Base-by-base conservation (phyloP, 2,888 invertebrate species). In the Cataglyphis albicans region DNA sequence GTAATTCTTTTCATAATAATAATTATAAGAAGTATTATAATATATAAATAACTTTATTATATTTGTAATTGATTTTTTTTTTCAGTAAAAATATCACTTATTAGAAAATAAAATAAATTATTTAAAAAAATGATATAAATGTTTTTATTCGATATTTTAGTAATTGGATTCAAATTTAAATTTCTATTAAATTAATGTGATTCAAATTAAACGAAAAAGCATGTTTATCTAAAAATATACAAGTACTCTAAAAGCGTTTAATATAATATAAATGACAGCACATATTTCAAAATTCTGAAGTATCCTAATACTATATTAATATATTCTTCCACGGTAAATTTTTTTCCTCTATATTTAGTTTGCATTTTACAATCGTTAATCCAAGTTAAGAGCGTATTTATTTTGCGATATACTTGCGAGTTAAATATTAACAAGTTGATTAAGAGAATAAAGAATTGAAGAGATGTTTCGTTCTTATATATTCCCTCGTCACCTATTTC, bases 401-500 rank as follows among this genome's bases (percentile, higher is more conserved):
- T 48, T 44, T 25, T 4, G 10, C 15, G 18, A 7, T 44, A 7
- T 44, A 2, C 1, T 61, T 4, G n/a, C 10, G 57, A 1, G n/a
- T 59, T 15, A n/a, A 73, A 29, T n/a, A 41, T 18, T 7, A 29
- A 15, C 4, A 32, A 7, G 5, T 48, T 48, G n/a, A 9, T 21
- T 74, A 32, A 63, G 21, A 48, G 25, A 21, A 38, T 21, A 7
- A 55, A 35, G 35, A 35, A 29, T 18, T 7, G 18, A 1, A 12
- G 15, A 41, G 12, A 15, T 32, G 18, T n/a, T 41, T 64, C 52
- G 21, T 52, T 75, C 12, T n/a, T 38, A 18, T 1, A 7, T 3
- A 63, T 63, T 55, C 29, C 9, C 7, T n/a, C n/a, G n/a, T 76
- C 55, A 41, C 35, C 38, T 29, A 76, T 38, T 67, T 67, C 32